Percentiles rank a stretch among this genome's conserved stretches.
Evolutionary conservation across 2,113 vertebrate species (phyloP).

Genomic region (Suncus etruscus): DNA sequence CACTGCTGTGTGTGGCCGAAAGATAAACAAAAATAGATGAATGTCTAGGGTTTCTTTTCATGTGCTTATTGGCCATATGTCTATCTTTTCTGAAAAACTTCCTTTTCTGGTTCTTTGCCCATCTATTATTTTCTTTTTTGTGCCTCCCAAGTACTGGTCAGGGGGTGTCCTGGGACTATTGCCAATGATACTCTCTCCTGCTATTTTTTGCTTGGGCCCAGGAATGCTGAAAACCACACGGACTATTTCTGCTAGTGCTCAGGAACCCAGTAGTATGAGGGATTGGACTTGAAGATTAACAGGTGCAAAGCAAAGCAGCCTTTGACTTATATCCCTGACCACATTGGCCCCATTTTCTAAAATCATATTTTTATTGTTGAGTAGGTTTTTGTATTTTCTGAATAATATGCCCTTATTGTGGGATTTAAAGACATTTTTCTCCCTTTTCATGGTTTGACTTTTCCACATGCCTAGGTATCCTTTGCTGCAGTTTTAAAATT

Average conservation of each 20-base stretch:
- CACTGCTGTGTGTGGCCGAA: too few relatives aligned
- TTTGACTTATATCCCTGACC: too few relatives aligned
- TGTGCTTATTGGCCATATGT: not conserved
- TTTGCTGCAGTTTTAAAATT: not conserved
- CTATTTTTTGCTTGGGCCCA: not conserved
- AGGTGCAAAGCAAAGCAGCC: too few relatives aligned
- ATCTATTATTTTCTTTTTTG: not conserved
- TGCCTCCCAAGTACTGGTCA: too few relatives aligned
- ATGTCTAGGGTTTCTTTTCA: not conserved
- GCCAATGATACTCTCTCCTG: too few relatives aligned
- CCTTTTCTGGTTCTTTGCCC: not conserved
- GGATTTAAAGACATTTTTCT: not conserved
- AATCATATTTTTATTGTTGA: not conserved
- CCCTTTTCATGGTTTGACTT: not conserved
- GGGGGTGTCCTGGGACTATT: not conserved
- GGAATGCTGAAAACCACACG: too few relatives aligned
- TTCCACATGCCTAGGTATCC: not conserved
- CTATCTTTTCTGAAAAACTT: not conserved
- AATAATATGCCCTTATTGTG: not conserved
- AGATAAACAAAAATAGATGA: too few relatives aligned
- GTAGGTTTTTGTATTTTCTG: not conserved
- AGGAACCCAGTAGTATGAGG: too few relatives aligned
- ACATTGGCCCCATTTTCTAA: too few relatives aligned
- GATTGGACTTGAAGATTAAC: too few relatives aligned
- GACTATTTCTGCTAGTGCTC: too few relatives aligned